These are phyloP conservation scores for Drosophila lowei DNA, from an alignment of 1,140 invertebrate genomes.

Conservation along the genomic window DNA sequence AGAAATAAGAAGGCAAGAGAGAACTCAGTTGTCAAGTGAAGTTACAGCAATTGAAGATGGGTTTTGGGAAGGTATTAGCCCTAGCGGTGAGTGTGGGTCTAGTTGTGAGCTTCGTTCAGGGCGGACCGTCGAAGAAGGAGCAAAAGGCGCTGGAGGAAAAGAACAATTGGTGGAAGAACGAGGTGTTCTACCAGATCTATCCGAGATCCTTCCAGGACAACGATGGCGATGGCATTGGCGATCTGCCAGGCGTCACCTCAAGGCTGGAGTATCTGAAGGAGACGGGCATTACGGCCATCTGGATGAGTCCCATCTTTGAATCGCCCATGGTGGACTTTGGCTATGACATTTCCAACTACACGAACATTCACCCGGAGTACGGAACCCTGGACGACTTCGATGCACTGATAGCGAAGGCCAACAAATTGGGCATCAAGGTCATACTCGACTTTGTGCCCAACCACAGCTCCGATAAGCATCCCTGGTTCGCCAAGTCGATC, in stretches of 20 bases:
- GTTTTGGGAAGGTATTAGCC: conserved; percentile 11
- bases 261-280: conserved; percentile 84
- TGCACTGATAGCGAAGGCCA: conserved; percentile 85
- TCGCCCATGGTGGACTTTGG: conserved; percentile 88
- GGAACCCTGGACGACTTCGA: conserved; percentile 90
- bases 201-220: conserved; percentile 70
- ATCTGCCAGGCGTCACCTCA: conserved; percentile 82
- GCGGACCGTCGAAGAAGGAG: not conserved
- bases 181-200: conserved; percentile 73
- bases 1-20: conserved; percentile 7
- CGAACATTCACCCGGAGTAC: conserved; percentile 88
- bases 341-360: conserved; percentile 88
- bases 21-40: conserved; percentile 27
- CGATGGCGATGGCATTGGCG: conserved; percentile 62
- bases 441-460: conserved; percentile 86
- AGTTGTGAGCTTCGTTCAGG: not conserved
- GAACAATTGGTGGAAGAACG: conserved; percentile 63
- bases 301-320: conserved; percentile 89
- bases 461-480: conserved; percentile 88
- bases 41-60: conserved; percentile 28
- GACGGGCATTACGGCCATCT: conserved; percentile 85
- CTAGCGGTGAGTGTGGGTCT: conserved; percentile 25
- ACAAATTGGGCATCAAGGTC: conserved; percentile 76
- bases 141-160: conserved; percentile 26
- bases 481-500: conserved; percentile 88